Evolutionary conservation across 2,888 invertebrate species (phyloP).

Genomic region (Cephus spinipes): DNA sequence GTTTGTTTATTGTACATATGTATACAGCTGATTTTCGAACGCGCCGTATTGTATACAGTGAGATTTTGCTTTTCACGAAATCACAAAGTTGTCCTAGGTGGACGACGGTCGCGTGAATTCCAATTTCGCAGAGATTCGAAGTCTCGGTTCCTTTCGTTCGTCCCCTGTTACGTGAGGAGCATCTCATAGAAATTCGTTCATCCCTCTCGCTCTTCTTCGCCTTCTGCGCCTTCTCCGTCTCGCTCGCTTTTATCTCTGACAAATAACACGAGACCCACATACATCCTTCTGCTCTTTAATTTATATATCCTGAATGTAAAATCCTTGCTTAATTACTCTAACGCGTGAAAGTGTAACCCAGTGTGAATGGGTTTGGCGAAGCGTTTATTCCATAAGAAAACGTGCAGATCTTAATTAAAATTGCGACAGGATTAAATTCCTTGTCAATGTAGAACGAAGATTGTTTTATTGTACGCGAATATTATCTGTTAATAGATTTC

Average conservation of each 20-base stretch:
- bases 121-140: neutral
- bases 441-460: neutral
- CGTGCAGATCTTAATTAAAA: too few species aligned
- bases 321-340: neutral
- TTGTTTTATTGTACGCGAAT: neutral
- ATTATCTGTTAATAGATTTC: neutral
- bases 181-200: neutral
- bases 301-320: neutral
- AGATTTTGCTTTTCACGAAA: neutral
- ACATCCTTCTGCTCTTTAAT: neutral
- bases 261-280: neutral
- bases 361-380: neutral
- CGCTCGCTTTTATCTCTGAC: neutral
- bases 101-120: neutral
- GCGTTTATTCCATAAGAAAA: neutral
- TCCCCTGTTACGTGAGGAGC: neutral
- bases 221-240: constrained; percentile 13
- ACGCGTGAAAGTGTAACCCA: neutral
- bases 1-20: neutral
- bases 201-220: constrained; percentile 11
- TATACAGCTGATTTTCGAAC: neutral
- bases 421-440: too few species aligned
- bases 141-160: neutral
- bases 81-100: neutral
- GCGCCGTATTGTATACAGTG: neutral